Conservation (phyloP, 92 coral and sea anemone genomes). For the Epizoanthus fatuus region DNA sequence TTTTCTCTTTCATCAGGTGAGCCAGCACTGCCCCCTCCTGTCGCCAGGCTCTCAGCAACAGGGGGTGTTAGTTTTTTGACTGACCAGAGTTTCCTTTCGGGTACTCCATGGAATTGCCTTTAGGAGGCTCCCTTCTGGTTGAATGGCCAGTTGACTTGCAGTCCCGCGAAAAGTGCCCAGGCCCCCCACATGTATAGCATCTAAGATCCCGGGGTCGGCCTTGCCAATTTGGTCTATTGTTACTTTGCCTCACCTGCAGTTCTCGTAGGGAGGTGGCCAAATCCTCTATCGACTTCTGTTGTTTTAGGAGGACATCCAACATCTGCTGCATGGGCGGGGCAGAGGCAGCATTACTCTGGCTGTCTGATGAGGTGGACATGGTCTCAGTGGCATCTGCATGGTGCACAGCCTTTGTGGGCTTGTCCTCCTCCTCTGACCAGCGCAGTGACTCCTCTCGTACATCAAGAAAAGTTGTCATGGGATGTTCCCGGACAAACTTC, state of each 20-base stretch:
- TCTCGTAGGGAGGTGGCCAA: conserved; percentile 12
- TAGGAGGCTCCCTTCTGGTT: background rate
- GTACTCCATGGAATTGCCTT: background rate
- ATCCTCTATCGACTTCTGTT: conserved; percentile 38
- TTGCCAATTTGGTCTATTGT: background rate
- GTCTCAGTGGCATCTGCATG: background rate
- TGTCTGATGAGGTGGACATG: background rate
- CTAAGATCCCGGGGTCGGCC: background rate
- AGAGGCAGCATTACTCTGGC: conserved; percentile 15
- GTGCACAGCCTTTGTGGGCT: conserved; percentile 1
- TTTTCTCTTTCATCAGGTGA: too few species aligned
- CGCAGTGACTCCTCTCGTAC: conserved; percentile 44
- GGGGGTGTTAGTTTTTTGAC: conserved; percentile 63
- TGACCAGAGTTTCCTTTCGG: background rate
- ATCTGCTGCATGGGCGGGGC: conserved; percentile 39
- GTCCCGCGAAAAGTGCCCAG: conserved; percentile 50
- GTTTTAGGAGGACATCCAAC: conserved; percentile 17
- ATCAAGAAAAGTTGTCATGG: conserved; percentile 23
- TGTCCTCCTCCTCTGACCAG: conserved; percentile 54
- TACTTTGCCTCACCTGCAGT: background rate
- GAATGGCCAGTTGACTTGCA: conserved; percentile 31
- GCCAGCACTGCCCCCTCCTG: conserved; percentile 51
- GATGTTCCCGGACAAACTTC: conserved; percentile 39
- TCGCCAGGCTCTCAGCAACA: conserved; percentile 50
- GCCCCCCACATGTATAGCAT: conserved; percentile 34